phyloP scores from a whole-genome alignment of 2,888 invertebrate genomes.

The Sarcophaga rosellei region DNA sequence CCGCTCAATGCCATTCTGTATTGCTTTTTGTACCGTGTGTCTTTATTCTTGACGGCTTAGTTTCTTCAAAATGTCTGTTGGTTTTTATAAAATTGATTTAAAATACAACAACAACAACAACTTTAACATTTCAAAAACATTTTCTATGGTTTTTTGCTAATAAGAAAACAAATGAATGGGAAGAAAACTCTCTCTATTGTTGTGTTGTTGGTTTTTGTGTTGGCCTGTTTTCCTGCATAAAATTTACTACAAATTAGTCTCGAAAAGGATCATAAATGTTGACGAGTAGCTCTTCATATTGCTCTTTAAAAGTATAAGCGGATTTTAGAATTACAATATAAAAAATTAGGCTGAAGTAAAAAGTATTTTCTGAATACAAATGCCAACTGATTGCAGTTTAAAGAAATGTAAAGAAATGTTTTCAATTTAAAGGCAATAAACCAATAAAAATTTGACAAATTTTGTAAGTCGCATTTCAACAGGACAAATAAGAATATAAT shows the following conservation, averaged over 20 bases:
- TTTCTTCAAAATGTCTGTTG: conserved; percentile 11
- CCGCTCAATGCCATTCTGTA: conserved; percentile 6
- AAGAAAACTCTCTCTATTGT: neutral
- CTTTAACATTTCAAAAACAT: no score
- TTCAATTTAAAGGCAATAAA: no score
- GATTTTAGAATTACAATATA: neutral
- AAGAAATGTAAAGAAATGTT: no score
- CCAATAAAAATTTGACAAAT: no score
- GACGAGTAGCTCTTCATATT: neutral
- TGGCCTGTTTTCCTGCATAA: neutral
- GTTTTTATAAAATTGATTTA: neutral
- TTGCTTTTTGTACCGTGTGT: neutral
- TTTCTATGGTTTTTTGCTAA: no score
- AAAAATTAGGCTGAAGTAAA: no score
- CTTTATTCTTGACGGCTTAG: conserved; percentile 11
- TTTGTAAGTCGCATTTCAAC: no score
- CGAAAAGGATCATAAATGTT: neutral
- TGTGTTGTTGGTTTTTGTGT: neutral
- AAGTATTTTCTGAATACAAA: no score
- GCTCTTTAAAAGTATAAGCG: neutral
- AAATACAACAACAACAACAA: neutral
- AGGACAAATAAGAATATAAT: no score
- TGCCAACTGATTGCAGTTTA: no score
- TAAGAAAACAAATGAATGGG: no score
- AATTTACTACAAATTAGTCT: neutral